Base-by-base conservation (phyloP, 1,140 invertebrate genomes). In the Drosophila arizonae region DNA sequence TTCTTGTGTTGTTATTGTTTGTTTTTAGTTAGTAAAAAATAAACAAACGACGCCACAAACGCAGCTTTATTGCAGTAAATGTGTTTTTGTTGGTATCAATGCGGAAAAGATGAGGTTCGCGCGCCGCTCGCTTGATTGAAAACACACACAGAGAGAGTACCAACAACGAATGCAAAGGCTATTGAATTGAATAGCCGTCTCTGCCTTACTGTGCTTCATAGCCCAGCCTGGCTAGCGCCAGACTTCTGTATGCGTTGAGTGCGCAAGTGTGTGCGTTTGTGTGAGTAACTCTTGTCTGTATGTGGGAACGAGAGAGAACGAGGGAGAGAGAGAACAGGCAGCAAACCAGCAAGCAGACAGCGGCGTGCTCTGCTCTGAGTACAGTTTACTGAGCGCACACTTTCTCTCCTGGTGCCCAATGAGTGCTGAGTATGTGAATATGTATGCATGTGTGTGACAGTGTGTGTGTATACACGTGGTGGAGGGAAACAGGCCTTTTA, bases 91-190 rank as follows among this genome's bases (percentile, higher is more conserved):
- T 90, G 86, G 69, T 90, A 84, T 85, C 79, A 86, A 88, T 88
- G 84, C 84, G 84, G 84, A 88, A 88, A 88, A 88, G 80, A 84
- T 80, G 79, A 86, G 81, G 78, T 79, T 87, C 79, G 82, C 86
- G 82, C 90, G 90, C 82, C 78, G 90, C 81, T 90, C 77, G 81
- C 85, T 88, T 89, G 80, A 90, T 90, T 90, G 80, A 86, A 91
- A 90, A 90, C 88, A 88, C 89, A 90, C 86, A 90, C 89, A 90
- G 81, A 85, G 81, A 86, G 81, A 86, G 85, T 85, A 91, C 89
- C 90, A 91, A 91, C 90, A 91, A 91, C 90, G 90, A 91, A 91
- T 91, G 90, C 81, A 86, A 90, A 90, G 88, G 87, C 88, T 90
- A 90, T 90, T 90, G 85, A 90, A 90, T 90, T 90, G 81, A 90